A percentile compares a stretch with the other conserved stretches of the same genome.
Evolutionary conservation across 2,888 invertebrate genomes (phyloP).

Genomic region (Cremastinae sp.): DNA sequence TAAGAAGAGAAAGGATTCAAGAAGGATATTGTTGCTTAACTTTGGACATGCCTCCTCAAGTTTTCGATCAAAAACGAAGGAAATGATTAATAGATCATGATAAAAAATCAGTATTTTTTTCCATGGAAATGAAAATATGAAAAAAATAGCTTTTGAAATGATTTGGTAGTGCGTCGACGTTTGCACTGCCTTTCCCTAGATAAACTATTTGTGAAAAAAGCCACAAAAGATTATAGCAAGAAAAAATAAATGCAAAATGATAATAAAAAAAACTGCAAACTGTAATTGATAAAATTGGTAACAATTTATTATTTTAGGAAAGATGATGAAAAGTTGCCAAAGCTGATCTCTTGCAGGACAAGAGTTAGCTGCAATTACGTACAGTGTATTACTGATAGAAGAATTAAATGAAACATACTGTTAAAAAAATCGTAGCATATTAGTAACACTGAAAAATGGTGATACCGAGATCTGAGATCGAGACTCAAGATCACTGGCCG

Average conservation of each 20-base stretch:
- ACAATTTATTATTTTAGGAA: constrained; percentile 29
- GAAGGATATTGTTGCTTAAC: constrained; percentile 61
- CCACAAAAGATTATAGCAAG: constrained; percentile 60
- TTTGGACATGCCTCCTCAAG: neutral
- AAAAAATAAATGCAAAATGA: constrained; percentile 49
- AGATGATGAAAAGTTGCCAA: constrained; percentile 15
- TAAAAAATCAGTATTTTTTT: constrained; percentile 24
- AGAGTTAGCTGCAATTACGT: constrained; percentile 66
- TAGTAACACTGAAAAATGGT: constrained; percentile 29
- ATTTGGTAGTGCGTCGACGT: constrained; percentile 68
- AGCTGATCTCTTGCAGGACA: constrained; percentile 56
- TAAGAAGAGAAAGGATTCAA: too few relatives aligned
- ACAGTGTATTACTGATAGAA: constrained; percentile 49
- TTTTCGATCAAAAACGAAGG: neutral
- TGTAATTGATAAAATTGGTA: constrained; percentile 7
- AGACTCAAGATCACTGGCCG: constrained; percentile 11
- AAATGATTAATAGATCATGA: constrained; percentile 2
- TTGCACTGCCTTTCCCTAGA: constrained; percentile 75
- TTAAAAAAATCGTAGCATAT: constrained; percentile 21
- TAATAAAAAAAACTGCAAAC: constrained; percentile 29
- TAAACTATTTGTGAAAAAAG: constrained; percentile 63
- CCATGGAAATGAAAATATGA: constrained; percentile 19
- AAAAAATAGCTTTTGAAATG: constrained; percentile 19
- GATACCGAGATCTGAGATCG: constrained; percentile 22
- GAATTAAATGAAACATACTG: constrained; percentile 30